Evolutionary conservation across 2,113 vertebrate species (phyloP), one percentile per base, ranked within the genome.

Genomic region (Oxygymnocypris stewartii): DNA sequence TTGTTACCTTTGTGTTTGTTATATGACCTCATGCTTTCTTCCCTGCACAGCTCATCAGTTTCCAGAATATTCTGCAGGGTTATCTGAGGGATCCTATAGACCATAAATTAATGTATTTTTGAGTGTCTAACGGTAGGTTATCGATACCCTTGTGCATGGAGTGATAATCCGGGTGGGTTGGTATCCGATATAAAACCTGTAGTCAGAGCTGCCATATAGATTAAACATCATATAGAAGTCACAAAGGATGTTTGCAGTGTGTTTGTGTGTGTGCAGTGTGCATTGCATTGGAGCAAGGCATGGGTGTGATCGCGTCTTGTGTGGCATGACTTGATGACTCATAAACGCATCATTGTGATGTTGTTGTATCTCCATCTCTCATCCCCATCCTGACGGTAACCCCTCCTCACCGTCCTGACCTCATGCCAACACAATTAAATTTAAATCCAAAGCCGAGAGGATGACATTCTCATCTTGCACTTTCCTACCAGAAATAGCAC

Each of bases 321-420:
- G 75, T 87, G 80, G 25, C 74, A 77, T 69, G 37, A 1, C 20
- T 84, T 87, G 54, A 83, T 91, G 92, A 93, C 87, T 94, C 91
- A 91, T 88, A 88, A 84, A 65, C 37, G 37, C 47, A 83, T 82
- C 61, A 82, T 25, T 23, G 14, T 51, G 47, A 73, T 82, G 51
- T 40, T 82, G 51, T 40, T 84, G n/a, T 73, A 65, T 67, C 59
- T 79, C 67, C 54, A 89, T 81, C 85, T 82, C 79, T 86, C 78
- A 86, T 87, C 80, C 84, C 80, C 37, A 91, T 93, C 91, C 75
- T 93, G 89, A 92, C 91, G 89, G 91, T 94, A 91, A 91, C 91
- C 63, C 49, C 49, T 65, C 79, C 81, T 20, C 7, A 6, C 59
- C 13, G 25, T 51, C 28, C 37, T 71, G 63, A 82, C 78, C 47